Conservation (phyloP, 2,888 invertebrate species). For the Teleiodes luculella region DNA sequence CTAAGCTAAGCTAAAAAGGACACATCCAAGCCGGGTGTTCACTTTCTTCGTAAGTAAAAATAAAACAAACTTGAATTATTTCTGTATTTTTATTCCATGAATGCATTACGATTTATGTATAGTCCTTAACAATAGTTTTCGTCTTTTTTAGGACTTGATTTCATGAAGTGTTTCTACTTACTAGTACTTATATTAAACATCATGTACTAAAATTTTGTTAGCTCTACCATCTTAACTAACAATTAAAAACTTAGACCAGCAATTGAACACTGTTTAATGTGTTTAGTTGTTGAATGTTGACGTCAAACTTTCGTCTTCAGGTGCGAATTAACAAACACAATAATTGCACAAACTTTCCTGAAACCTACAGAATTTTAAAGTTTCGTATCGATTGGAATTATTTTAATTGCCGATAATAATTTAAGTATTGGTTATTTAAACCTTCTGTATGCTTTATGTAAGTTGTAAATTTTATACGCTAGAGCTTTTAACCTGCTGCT, state of each 20-base stretch:
- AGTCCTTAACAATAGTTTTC: no score
- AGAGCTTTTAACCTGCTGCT: not conserved
- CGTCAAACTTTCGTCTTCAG: slow-evolving; percentile 16
- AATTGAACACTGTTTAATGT: slow-evolving; percentile 15
- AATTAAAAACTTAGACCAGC: not conserved
- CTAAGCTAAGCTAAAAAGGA: no score
- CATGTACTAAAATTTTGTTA: not conserved
- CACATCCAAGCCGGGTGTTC: no score
- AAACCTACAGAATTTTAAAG: slow-evolving; percentile 8
- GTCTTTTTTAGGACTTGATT: no score
- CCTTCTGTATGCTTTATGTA: not conserved
- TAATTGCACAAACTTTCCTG: slow-evolving; percentile 10
- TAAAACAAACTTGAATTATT: no score
- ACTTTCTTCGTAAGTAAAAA: no score
- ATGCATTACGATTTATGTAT: no score
- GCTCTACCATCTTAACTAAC: not conserved
- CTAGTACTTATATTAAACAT: not conserved
- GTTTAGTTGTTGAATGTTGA: slow-evolving; percentile 19
- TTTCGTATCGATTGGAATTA: not conserved
- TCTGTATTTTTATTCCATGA: no score
- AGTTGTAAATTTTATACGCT: not conserved
- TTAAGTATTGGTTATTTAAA: not conserved
- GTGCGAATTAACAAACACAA: slow-evolving; percentile 26
- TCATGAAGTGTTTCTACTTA: no score
- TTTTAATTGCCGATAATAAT: not conserved